A percentile compares a stretch with the other conserved stretches of the same genome.
Conservation (phyloP, 1,140 invertebrate genomes). For the Sinella curviseta region DNA sequence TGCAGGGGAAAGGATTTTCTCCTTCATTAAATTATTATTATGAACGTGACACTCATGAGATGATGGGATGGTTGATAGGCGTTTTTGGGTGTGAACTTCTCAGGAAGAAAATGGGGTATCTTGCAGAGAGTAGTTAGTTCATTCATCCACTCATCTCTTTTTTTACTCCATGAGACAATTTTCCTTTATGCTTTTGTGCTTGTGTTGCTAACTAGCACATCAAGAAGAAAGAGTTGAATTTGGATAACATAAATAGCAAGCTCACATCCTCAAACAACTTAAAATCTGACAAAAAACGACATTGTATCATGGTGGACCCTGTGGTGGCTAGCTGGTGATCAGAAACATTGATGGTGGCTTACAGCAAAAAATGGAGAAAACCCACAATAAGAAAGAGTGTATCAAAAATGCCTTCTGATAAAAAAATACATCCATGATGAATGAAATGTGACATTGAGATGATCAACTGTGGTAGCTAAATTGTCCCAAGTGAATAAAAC, state of each 20-base stretch:
- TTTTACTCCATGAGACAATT: slow-evolving; percentile 6
- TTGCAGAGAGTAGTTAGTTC: neutral
- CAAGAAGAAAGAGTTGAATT: neutral
- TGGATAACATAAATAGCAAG: too few relatives aligned
- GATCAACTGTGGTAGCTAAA: neutral
- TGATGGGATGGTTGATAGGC: slow-evolving; percentile 15
- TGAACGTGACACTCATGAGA: slow-evolving; percentile 12
- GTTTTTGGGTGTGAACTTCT: slow-evolving; percentile 22
- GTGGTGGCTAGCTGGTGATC: neutral
- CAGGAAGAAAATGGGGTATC: neutral
- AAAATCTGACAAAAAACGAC: slow-evolving; percentile 1
- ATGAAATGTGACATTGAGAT: slow-evolving; percentile 7
- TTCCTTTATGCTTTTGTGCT: neutral
- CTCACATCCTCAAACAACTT: neutral
- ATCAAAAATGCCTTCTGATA: neutral
- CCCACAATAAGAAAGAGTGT: neutral
- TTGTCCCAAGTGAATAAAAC: neutral
- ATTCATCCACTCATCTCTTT: slow-evolving; percentile 14
- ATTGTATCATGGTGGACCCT: neutral
- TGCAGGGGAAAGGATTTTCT: neutral
- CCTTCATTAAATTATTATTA: slow-evolving; percentile 26
- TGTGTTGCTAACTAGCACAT: neutral
- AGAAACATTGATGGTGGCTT: too few relatives aligned
- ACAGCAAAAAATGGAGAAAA: too few relatives aligned
- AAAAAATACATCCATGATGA: neutral